Base-by-base conservation (phyloP, 2,113 vertebrate species). In the Tachysurus vachellii region DNA sequence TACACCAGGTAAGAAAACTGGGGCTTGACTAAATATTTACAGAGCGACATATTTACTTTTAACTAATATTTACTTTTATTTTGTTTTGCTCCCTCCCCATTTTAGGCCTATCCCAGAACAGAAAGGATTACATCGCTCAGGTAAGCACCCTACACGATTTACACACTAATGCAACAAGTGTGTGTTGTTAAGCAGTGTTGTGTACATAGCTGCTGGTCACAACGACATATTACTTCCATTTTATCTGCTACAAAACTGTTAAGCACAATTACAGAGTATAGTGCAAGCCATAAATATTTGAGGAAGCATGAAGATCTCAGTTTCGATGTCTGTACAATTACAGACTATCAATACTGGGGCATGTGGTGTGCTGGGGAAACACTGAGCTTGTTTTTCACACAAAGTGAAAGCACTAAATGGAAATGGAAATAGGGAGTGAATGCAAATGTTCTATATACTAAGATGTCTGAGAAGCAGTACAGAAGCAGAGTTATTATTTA, bases 41-140 rank as follows among this genome's bases (percentile, higher is more conserved):
- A 16, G 50, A 61, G 21, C 10, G 31, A 17, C 12, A 54, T 83
- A 0, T 79, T 26, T 77, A 54, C 3, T 80, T n/a, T 80, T 28
- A 36, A 36, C 36, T 36, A 36, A 36, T 36, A 36, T 82, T 19
- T 50, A 36, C 36, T 50, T 50, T 50, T 50, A 66, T 10, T 12
- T 12, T 8, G n/a, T 59, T 85, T 64, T 88, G 64, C 68, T 81
- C 1, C 8, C 16, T 90, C 28, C 86, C 73, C 81, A 8, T 83
- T 83, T 4, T 90, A 95, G 95, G 86, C 94, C 94, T 0, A 89
- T 94, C 53, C 85, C 93, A 64, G 94, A 95, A 85, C 91, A 94
- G 90, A 94, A 94, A 88, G 87, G 91, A 82, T 92, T 92, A 21
- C 94, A 95, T 91, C 94, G 92, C 64, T 96, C 95, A 89, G 95